phyloP scores from a whole-genome alignment of 2,797 vertebrate genomes.

The Perodicticus potto region DNA sequence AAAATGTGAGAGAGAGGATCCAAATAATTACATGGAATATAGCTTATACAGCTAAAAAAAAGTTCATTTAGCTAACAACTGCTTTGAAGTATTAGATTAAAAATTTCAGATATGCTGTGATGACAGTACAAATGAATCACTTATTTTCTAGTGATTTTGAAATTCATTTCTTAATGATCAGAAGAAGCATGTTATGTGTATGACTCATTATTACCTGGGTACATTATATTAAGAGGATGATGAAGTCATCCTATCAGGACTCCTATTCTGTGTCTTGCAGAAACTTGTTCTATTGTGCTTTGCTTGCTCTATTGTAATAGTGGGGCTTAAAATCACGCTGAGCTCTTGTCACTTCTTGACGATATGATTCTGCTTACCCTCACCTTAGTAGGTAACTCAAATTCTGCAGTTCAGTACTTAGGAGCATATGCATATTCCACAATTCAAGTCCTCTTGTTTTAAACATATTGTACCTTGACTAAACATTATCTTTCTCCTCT shows the following conservation, averaged over 20 bases:
- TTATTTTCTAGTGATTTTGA: neutral
- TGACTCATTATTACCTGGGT: neutral
- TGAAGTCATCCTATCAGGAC: neutral
- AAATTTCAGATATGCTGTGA: neutral
- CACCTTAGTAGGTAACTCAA: neutral
- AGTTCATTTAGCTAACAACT: neutral
- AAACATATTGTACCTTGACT: neutral
- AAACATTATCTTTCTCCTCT: neutral
- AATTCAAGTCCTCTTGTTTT: neutral
- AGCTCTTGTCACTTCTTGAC: neutral
- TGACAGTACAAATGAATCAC: neutral
- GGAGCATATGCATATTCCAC: too few species aligned
- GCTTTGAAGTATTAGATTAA: conserved; percentile 43
- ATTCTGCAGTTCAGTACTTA: neutral
- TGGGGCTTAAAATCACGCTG: neutral
- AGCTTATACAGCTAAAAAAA: conserved; percentile 36
- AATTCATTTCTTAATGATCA: conserved; percentile 1
- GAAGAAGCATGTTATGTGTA: neutral
- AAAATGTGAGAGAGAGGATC: neutral
- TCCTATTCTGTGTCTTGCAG: neutral
- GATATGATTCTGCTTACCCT: neutral
- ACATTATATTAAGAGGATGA: neutral
- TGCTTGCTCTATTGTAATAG: neutral
- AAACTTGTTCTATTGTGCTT: neutral
- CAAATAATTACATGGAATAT: neutral